These are phyloP conservation scores for Elysia crispata DNA, from an alignment of 2,888 invertebrate genomes.

Conservation along the genomic window DNA sequence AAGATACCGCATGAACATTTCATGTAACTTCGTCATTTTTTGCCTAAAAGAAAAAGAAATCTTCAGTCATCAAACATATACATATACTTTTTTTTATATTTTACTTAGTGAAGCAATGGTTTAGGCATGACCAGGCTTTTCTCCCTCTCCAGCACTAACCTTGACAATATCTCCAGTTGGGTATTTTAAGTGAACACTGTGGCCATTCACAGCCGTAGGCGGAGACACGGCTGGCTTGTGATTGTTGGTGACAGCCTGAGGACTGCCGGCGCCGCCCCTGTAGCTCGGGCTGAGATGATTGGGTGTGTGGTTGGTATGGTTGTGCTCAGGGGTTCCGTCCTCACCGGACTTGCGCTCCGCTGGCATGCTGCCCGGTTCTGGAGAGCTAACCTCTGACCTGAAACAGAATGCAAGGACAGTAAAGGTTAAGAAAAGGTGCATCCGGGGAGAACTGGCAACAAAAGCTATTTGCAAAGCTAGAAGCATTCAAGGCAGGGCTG, in stretches of 20 bases:
- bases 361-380: constrained; percentile 62
- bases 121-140: too few species aligned
- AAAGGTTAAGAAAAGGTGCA: too few species aligned
- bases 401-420: background rate
- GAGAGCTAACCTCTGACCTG: constrained; percentile 54
- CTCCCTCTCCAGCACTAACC: too few species aligned
- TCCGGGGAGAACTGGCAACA: too few species aligned
- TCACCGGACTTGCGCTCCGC: constrained; percentile 53
- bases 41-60: background rate
- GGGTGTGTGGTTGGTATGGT: background rate
- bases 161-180: constrained; percentile 55
- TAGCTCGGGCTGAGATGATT: background rate
- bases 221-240: background rate
- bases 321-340: constrained; percentile 30
- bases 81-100: too few species aligned
- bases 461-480: too few species aligned
- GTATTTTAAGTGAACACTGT: constrained; percentile 33
- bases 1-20: too few species aligned
- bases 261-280: background rate
- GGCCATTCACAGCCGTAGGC: constrained; percentile 46
- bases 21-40: too few species aligned
- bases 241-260: background rate
- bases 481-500: too few species aligned
- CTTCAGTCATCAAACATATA: background rate
- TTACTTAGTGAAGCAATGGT: too few species aligned